phyloP scores from a whole-genome alignment of 2,113 vertebrate genomes.

The Dissostichus mawsoni region DNA sequence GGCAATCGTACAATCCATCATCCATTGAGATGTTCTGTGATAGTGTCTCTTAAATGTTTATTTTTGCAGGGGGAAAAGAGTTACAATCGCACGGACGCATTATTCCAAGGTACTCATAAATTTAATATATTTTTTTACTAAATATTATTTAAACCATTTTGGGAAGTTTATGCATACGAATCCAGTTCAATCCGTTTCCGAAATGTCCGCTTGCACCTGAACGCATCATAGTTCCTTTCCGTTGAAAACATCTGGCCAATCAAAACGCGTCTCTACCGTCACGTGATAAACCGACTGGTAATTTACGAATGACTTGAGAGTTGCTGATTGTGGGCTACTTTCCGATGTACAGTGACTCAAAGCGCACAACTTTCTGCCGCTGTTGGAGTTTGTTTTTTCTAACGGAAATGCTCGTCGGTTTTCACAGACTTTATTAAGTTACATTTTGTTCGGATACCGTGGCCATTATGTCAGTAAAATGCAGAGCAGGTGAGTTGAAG shows the following conservation, averaged over 20 bases:
- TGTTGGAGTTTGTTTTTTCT: not conserved
- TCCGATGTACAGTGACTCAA: slow-evolving; percentile 51
- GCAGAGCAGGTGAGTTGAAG: slow-evolving; percentile 70
- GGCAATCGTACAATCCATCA: not conserved
- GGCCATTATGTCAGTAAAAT: slow-evolving; percentile 61
- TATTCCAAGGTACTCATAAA: not conserved
- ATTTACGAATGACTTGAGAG: slow-evolving; percentile 69
- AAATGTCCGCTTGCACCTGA: not conserved
- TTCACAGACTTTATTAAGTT: not conserved
- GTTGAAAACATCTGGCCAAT: slow-evolving; percentile 46
- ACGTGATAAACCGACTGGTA: slow-evolving; percentile 65
- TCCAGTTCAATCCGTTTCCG: fast-evolving
- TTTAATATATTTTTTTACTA: not conserved
- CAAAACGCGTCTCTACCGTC: not conserved
- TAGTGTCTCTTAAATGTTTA: not conserved
- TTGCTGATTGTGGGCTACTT: slow-evolving; percentile 47
- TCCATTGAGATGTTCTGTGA: not conserved
- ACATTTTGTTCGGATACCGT: slow-evolving; percentile 22
- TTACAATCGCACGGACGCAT: not conserved
- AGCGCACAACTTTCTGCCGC: slow-evolving; percentile 12
- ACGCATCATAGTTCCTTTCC: slow-evolving; percentile 42
- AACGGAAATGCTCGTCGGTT: not conserved
- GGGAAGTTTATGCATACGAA: not conserved
- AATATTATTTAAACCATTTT: not conserved
- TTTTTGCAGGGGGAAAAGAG: fast-evolving